phyloP scores from a whole-genome alignment of 1,140 invertebrate species.

The Brachionus plicatilis region DNA sequence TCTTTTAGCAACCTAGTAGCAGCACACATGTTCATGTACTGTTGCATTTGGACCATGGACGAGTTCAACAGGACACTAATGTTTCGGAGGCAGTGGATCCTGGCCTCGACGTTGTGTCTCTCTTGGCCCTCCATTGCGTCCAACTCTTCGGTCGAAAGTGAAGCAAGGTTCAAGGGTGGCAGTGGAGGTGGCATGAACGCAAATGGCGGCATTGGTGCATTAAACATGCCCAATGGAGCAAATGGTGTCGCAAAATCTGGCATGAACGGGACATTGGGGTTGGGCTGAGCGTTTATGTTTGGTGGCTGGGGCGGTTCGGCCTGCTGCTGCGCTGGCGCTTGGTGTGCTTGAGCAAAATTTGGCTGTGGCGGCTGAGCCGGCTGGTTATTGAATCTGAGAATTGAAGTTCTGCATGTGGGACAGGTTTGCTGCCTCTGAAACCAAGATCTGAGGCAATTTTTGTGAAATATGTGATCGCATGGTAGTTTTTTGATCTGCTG shows the following conservation, averaged over 20 bases:
- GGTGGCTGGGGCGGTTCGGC: background rate
- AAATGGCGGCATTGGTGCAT: background rate
- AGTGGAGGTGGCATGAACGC: conserved; percentile 42
- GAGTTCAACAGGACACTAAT: conserved; percentile 80
- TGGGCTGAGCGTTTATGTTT: background rate
- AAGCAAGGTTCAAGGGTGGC: conserved; percentile 64
- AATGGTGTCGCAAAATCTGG: background rate
- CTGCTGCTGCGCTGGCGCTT: background rate
- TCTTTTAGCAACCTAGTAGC: background rate
- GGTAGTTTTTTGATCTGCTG: conserved; percentile 77
- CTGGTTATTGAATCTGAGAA: conserved; percentile 62
- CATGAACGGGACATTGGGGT: background rate
- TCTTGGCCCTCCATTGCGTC: conserved; percentile 75
- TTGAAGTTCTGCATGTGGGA: conserved; percentile 94
- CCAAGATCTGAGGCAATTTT: conserved; percentile 94
- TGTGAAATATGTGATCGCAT: conserved; percentile 99
- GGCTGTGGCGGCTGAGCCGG: background rate
- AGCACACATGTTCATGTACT: conserved; percentile 65
- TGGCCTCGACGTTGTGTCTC: conserved; percentile 76
- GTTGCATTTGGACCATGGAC: conserved; percentile 78
- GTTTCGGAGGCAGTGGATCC: conserved; percentile 76
- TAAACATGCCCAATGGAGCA: background rate
- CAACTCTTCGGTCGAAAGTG: conserved; percentile 75
- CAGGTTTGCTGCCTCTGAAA: conserved; percentile 99
- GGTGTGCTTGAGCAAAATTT: background rate